phyloP scores from a whole-genome alignment of 2,113 vertebrate species.

The Delphinus delphis region DNA sequence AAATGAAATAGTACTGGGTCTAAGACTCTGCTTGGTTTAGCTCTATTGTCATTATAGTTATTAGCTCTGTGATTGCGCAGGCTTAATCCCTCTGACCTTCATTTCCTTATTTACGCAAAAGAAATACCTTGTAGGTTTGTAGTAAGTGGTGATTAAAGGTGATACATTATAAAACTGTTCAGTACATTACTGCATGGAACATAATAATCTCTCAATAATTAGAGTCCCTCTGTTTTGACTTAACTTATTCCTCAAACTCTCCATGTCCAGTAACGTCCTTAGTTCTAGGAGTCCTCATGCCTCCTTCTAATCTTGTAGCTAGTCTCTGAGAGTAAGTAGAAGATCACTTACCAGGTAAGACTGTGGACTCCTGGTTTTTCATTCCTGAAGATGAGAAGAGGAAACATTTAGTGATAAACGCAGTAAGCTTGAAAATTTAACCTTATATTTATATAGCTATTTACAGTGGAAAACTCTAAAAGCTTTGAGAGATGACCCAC shows the following conservation, averaged over 20 bases:
- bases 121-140: neutral
- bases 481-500: neutral
- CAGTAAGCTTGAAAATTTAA: conserved; percentile 37
- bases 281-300: neutral
- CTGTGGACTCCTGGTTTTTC: neutral
- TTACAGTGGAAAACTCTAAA: neutral
- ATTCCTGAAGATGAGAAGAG: conserved; percentile 44
- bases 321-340: neutral
- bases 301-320: neutral
- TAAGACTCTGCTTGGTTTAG: neutral
- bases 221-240: neutral
- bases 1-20: neutral
- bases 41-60: neutral
- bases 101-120: neutral
- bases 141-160: neutral
- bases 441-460: neutral
- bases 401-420: neutral
- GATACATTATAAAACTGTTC: neutral
- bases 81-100: neutral
- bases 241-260: neutral
- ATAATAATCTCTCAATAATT: neutral
- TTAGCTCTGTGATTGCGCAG: neutral
- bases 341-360: conserved; percentile 16
- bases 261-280: neutral
- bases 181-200: neutral